Evolutionary conservation across 2,113 vertebrate species (phyloP).

Genomic region (Nothoprocta pentlandii): DNA sequence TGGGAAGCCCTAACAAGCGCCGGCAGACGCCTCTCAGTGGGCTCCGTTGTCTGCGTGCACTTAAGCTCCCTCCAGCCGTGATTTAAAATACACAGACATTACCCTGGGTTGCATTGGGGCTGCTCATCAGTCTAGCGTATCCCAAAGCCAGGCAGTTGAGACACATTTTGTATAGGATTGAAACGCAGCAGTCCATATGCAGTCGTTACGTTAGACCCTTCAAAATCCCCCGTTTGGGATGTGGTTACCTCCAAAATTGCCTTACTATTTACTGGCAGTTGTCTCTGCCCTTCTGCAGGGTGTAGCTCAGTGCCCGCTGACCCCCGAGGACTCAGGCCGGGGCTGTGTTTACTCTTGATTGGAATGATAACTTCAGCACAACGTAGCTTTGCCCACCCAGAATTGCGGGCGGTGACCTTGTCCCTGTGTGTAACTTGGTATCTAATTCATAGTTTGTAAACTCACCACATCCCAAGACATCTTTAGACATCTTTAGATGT

Average conservation of each 20-base stretch:
- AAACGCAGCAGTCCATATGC: background rate
- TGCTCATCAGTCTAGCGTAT: accelerated
- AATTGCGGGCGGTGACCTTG: background rate
- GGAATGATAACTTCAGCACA: background rate
- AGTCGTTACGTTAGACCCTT: background rate
- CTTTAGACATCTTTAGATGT: background rate
- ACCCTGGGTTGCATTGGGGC: background rate
- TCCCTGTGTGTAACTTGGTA: background rate
- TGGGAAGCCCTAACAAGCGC: background rate
- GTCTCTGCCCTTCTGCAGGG: accelerated
- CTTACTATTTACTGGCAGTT: background rate
- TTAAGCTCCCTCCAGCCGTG: background rate
- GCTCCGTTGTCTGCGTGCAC: background rate
- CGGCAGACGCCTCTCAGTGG: background rate
- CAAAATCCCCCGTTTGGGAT: background rate
- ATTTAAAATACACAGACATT: background rate
- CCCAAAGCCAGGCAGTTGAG: background rate
- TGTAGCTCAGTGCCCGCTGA: background rate
- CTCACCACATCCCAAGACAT: background rate
- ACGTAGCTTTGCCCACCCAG: background rate
- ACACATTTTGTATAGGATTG: background rate
- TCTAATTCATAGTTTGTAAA: background rate
- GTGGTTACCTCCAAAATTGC: background rate
- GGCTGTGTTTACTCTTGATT: background rate
- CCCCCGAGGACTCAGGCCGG: background rate